Conservation (phyloP, 2,888 invertebrate species). For the Antitype chi region DNA sequence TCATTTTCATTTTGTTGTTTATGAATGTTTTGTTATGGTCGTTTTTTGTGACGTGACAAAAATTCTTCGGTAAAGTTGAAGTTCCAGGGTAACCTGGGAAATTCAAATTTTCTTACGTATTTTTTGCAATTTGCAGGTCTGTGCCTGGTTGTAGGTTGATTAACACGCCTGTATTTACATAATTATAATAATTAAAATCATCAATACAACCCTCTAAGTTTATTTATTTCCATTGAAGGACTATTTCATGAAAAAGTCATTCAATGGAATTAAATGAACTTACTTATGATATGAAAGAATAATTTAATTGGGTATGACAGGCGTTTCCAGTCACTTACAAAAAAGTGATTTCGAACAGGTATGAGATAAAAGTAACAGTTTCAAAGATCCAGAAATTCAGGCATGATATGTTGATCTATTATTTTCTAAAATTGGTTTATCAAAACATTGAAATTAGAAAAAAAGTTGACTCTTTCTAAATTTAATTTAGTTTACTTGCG, state of each 20-base stretch:
- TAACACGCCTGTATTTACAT: too few species aligned
- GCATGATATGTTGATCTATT: background rate
- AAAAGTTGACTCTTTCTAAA: too few species aligned
- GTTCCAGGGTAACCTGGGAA: too few species aligned
- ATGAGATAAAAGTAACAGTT: background rate
- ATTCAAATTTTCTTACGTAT: too few species aligned
- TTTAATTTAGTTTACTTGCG: background rate
- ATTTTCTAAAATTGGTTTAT: background rate
- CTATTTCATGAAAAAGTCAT: too few species aligned
- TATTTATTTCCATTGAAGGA: too few species aligned
- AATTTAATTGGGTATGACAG: background rate
- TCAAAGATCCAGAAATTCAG: background rate
- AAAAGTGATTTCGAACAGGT: background rate
- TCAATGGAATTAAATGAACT: too few species aligned
- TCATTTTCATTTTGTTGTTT: constrained; percentile 63
- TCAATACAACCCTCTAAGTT: too few species aligned
- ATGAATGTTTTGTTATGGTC: constrained; percentile 14
- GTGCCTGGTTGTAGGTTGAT: too few species aligned
- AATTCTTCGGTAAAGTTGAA: background rate
- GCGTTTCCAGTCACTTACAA: background rate
- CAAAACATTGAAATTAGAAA: background rate
- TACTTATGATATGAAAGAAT: background rate
- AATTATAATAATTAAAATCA: too few species aligned
- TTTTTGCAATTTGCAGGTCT: too few species aligned
- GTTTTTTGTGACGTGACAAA: constrained; percentile 48